phyloP scores from a whole-genome alignment of 2,113 vertebrate species.

The Entosphenus tridentatus region DNA sequence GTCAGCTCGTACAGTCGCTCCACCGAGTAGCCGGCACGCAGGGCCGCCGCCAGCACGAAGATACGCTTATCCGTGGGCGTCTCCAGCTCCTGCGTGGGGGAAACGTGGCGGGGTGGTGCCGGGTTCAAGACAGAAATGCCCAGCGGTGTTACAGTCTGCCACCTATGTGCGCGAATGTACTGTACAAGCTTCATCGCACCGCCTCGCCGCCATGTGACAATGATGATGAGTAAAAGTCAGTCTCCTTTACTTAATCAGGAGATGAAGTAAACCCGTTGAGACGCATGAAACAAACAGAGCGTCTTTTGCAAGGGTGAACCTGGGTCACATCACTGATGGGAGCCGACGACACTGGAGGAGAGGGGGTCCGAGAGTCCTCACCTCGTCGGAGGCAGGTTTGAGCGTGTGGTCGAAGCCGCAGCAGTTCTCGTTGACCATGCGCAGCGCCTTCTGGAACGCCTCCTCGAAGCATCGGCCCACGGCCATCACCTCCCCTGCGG shows the following conservation, averaged over 20 bases:
- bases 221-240: no score
- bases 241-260: neutral
- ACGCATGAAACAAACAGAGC: no score
- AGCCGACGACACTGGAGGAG: no score
- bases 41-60: constrained; percentile 60
- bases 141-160: no score
- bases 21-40: constrained; percentile 53
- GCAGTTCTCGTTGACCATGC: constrained; percentile 97
- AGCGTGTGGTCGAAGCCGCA: constrained; percentile 76
- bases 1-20: constrained; percentile 71
- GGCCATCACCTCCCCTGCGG: constrained; percentile 78
- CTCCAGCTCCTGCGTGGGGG: constrained; percentile 47
- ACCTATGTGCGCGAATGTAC: no score
- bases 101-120: no score
- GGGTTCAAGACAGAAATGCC: no score
- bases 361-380: constrained; percentile 14
- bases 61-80: constrained; percentile 79
- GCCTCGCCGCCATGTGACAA: no score
- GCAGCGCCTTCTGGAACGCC: constrained; percentile 85
- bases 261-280: neutral
- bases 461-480: constrained; percentile 83
- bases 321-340: no score
- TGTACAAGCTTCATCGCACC: no score
- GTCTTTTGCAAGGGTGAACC: no score
- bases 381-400: constrained; percentile 53